Base-by-base conservation (phyloP, 2,797 vertebrate species). In the Myotis findleyi region DNA sequence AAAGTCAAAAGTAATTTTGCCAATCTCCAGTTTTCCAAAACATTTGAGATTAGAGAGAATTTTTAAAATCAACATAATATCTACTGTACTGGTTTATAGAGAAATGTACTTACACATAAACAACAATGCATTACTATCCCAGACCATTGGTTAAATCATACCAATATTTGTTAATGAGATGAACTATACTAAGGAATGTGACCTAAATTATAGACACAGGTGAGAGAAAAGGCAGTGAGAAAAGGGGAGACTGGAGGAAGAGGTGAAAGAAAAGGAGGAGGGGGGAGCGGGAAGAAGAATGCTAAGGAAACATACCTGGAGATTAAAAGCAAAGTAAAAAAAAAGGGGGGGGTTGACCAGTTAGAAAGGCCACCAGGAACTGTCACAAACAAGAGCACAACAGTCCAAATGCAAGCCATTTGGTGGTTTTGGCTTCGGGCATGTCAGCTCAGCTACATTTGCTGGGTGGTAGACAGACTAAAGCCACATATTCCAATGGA, bases 1-100 rank as follows among this genome's bases (percentile, higher is more conserved):
- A 77, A 93, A 87, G 69, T 71, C 62, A 82, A 27, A 95, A 69
- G 8, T 23, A 83, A 27, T 87, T 91, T 53, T 77, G 76, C 23
- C 47, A 62, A 53, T 86, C 47, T 87, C 27, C 55, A 44, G 25
- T 55, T 93, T 91, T 83, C 77, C 83, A 79, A 86, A 81, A 81
- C 81, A 72, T 49, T 49, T 25, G 36, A 91, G 41, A 38, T 53
- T 73, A 79, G 9, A 64, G 12, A 87, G 53, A 44, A 53, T 14
- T 30, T 62, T 69, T 51, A 38, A 13, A 38, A 90, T 62, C 81
- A 87, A 76, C 33, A 64, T 14, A 76, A 1, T 27, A 77, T 47
- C 20, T 33, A 6, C 36, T 53, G 41, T 62, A 69, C 20, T 62
- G 57, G 17, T 68, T 73, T 72, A 85, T 0, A 76, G 27, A 87